These are phyloP conservation scores for Acronicta leporina DNA, from an alignment of 2,888 invertebrate genomes.

Conservation along the genomic window DNA sequence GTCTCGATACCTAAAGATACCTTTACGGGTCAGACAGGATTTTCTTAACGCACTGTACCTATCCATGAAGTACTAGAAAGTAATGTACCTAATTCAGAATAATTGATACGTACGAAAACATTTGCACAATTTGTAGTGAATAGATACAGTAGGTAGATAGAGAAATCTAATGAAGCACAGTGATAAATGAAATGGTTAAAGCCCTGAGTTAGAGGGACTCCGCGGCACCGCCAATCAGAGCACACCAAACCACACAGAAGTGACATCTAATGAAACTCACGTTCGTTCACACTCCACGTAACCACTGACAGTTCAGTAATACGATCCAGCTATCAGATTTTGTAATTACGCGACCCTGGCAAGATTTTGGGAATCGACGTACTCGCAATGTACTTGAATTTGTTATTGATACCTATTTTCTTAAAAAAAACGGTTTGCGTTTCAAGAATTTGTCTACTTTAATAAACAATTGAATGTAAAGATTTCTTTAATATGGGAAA, in stretches of 20 bases:
- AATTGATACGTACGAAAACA: too few species aligned
- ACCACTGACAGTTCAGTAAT: conserved; percentile 37
- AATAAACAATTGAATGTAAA: too few species aligned
- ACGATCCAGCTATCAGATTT: conserved; percentile 26
- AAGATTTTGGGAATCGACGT: background rate
- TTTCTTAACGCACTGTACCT: too few species aligned
- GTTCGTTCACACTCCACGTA: conserved; percentile 44
- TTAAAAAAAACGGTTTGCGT: too few species aligned
- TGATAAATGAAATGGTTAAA: conserved; percentile 14
- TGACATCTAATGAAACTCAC: conserved; percentile 48
- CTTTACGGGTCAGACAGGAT: too few species aligned
- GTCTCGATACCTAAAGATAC: too few species aligned
- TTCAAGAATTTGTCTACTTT: too few species aligned
- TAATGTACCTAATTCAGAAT: too few species aligned
- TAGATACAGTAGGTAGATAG: background rate
- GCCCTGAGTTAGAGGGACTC: conserved; percentile 4
- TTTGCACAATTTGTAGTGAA: background rate
- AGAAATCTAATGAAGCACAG: conserved; percentile 12
- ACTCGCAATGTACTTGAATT: background rate
- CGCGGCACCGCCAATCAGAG: conserved; percentile 42
- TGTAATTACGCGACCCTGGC: conserved; percentile 26
- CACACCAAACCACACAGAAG: conserved; percentile 30
- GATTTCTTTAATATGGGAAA: too few species aligned
- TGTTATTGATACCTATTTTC: too few species aligned
- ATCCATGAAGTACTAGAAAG: too few species aligned